A percentile compares a stretch with the other conserved stretches of the same genome.
Evolutionary conservation across 2,797 vertebrate genomes (phyloP).

Genomic region (Anguilla megastoma): DNA sequence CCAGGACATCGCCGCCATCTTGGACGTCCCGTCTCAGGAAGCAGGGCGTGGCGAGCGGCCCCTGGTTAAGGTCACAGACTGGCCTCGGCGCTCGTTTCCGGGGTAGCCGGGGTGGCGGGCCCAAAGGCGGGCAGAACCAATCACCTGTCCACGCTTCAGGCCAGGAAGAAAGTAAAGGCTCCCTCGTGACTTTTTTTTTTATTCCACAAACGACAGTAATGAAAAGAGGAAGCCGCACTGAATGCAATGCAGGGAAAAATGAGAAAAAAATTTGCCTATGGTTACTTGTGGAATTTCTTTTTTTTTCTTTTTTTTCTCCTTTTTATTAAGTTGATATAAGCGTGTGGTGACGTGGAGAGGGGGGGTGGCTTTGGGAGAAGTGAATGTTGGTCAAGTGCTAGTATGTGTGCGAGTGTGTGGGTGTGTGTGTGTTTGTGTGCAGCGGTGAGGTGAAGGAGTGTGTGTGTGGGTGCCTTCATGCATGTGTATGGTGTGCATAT

Average conservation of each 20-base stretch:
- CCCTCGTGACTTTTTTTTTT: slow-evolving; percentile 31
- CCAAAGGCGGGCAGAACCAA: background rate
- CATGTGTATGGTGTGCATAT: background rate
- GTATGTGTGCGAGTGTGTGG: slow-evolving; percentile 1
- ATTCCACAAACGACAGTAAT: slow-evolving; percentile 47
- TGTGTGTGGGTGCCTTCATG: background rate
- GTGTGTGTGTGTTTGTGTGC: background rate
- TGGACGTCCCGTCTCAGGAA: slow-evolving; percentile 15
- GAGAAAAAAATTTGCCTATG: slow-evolving; percentile 25
- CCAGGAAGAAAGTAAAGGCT: slow-evolving; percentile 10
- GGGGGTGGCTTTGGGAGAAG: slow-evolving; percentile 34
- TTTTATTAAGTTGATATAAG: slow-evolving; percentile 30
- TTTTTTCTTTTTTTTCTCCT: slow-evolving; percentile 30
- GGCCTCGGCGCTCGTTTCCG: background rate
- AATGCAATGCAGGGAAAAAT: slow-evolving; percentile 5
- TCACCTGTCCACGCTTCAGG: background rate
- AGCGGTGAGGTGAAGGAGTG: background rate
- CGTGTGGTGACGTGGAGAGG: slow-evolving; percentile 28
- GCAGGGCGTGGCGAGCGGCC: background rate
- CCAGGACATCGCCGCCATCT: slow-evolving; percentile 24
- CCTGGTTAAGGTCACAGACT: background rate
- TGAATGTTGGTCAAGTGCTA: background rate
- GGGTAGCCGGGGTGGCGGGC: background rate
- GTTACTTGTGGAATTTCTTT: slow-evolving; percentile 40
- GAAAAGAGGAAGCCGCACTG: slow-evolving; percentile 33